Percentiles rank a stretch among this genome's conserved stretches.
phyloP scores from a whole-genome alignment of 1,140 invertebrate genomes.

The Caenorhabditis latens region DNA sequence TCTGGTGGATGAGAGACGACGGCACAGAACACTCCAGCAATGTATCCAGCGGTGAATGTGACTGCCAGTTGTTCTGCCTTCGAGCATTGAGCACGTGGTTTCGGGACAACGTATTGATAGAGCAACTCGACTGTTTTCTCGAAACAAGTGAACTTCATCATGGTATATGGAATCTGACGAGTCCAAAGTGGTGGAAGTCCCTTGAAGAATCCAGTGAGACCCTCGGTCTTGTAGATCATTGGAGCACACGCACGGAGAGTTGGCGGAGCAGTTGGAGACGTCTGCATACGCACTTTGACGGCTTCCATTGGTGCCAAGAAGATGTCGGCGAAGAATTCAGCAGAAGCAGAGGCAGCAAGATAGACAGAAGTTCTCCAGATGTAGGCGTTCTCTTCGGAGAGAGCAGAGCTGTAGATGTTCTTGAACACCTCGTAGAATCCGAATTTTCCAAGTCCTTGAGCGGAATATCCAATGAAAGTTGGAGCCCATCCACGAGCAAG shows the following conservation, averaged over 20 bases:
- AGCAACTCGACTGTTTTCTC: conserved; percentile 94
- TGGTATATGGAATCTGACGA: conserved; percentile 98
- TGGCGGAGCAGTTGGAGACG: conserved; percentile 90
- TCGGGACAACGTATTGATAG: conserved; percentile 90
- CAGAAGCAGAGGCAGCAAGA: conserved; percentile 91
- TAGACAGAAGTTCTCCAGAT: conserved; percentile 92
- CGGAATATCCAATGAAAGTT: conserved; percentile 90
- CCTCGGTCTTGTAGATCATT: conserved; percentile 82
- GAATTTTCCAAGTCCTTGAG: conserved; percentile 78
- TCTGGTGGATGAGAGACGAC: conserved; percentile 98
- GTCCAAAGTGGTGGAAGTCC: conserved; percentile 93
- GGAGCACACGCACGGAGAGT: conserved; percentile 89
- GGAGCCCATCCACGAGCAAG: conserved; percentile 91
- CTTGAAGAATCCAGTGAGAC: conserved; percentile 78
- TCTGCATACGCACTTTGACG: conserved; percentile 94
- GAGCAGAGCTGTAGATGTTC: conserved; percentile 85
- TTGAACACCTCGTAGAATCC: conserved; percentile 87
- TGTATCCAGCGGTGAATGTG: conserved; percentile 95
- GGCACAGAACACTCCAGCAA: conserved; percentile 98
- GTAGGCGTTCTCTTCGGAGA: conserved; percentile 91
- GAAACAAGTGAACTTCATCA: conserved; percentile 99
- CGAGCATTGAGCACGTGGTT: conserved; percentile 88
- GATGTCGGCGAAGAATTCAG: conserved; percentile 98
- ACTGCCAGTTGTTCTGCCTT: conserved; percentile 95
- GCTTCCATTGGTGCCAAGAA: conserved; percentile 95